Evolutionary conservation across 2,797 vertebrate species (phyloP).

Genomic region (Onychomys arenicola): DNA sequence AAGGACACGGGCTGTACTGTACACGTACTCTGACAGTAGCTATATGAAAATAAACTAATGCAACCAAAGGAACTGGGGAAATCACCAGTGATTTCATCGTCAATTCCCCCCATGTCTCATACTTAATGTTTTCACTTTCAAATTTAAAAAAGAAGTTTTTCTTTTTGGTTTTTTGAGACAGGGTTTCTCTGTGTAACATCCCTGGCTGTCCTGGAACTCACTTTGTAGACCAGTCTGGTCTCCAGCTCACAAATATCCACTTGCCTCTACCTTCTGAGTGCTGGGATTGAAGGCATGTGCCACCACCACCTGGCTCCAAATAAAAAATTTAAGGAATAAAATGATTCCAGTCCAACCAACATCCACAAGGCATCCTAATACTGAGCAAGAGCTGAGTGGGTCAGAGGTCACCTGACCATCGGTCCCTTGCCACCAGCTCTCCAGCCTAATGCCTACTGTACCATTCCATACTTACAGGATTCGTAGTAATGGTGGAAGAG

Average conservation of each 20-base stretch:
- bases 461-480: background rate
- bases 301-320: background rate
- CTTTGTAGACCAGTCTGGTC: background rate
- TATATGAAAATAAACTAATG: background rate
- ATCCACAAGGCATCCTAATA: background rate
- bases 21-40: background rate
- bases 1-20: background rate
- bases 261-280: background rate
- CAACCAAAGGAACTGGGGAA: background rate
- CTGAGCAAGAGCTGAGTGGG: background rate
- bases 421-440: background rate
- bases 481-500: background rate
- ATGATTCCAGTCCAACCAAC: background rate
- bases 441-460: background rate
- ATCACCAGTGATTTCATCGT: slow-evolving; percentile 2
- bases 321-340: slow-evolving; percentile 8
- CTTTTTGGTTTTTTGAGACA: background rate
- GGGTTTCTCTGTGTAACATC: background rate
- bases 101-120: background rate
- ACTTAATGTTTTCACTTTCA: slow-evolving; percentile 2
- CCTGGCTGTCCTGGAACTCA: background rate
- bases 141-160: background rate
- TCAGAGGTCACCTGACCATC: background rate
- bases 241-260: background rate
- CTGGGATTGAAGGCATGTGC: background rate